These are phyloP conservation scores for Kryptolebias marmoratus DNA, from an alignment of 2,113 vertebrate genomes.

Conservation along the genomic window DNA sequence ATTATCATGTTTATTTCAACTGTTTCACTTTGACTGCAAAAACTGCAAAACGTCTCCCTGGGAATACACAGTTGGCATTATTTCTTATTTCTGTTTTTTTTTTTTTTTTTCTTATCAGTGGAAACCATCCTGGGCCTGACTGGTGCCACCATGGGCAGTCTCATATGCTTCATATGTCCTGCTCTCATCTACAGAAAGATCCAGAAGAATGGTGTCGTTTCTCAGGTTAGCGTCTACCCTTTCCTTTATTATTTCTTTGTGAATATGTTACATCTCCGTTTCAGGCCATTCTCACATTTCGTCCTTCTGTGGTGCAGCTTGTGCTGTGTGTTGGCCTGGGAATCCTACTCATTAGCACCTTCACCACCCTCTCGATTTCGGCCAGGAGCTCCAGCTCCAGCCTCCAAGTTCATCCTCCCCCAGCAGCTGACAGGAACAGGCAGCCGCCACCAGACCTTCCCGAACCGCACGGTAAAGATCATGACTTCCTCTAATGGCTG, in stretches of 20 bases:
- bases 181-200: slow-evolving; percentile 96
- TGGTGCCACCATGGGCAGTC: slow-evolving; percentile 96
- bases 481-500: slow-evolving; percentile 29
- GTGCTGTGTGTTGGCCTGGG: slow-evolving; percentile 94
- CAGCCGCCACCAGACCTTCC: slow-evolving; percentile 49
- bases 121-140: slow-evolving; percentile 97
- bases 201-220: slow-evolving; percentile 87
- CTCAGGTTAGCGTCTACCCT: slow-evolving; percentile 83
- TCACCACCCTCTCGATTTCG: slow-evolving; percentile 88
- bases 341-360: slow-evolving; percentile 92
- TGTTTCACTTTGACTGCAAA: too few relatives aligned
- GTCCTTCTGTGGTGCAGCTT: slow-evolving; percentile 76
- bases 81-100: neutral
- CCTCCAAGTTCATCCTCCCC: slow-evolving; percentile 57
- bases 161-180: slow-evolving; percentile 98
- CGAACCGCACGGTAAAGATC: slow-evolving; percentile 69
- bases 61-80: neutral
- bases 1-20: too few relatives aligned
- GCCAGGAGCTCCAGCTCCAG: slow-evolving; percentile 66
- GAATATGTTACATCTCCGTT: neutral
- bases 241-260: neutral
- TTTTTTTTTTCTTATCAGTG: slow-evolving; percentile 78
- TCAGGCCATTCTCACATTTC: neutral
- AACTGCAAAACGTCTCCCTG: neutral
- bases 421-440: slow-evolving; percentile 54